phyloP scores from a whole-genome alignment of 2,797 vertebrate genomes.

The Artibeus lituratus region DNA sequence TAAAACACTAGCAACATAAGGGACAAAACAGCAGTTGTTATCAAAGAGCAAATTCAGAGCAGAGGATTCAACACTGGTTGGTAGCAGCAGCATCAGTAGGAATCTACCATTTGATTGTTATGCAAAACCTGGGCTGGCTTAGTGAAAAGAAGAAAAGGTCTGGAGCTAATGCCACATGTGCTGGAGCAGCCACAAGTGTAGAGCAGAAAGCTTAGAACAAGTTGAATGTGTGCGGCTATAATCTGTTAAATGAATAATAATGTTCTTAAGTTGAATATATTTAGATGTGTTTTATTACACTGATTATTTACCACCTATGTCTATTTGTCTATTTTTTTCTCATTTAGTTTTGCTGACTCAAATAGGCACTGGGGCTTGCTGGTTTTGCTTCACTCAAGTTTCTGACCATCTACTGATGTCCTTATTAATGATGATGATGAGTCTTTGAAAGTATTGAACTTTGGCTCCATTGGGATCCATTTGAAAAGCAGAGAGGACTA shows the following conservation, averaged over 20 bases:
- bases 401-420: neutral
- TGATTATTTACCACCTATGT: neutral
- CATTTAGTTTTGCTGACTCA: neutral
- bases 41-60: neutral
- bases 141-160: neutral
- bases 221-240: neutral
- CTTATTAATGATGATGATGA: neutral
- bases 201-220: neutral
- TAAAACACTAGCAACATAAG: neutral
- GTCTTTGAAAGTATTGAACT: neutral
- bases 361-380: neutral
- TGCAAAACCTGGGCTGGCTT: neutral
- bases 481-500: neutral
- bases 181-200: neutral
- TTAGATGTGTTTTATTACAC: neutral
- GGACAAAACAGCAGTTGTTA: neutral
- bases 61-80: neutral
- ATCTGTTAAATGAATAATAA: neutral
- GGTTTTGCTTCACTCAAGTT: neutral
- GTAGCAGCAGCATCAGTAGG: neutral
- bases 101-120: neutral
- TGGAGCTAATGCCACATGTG: neutral
- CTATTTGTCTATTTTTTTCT: neutral
- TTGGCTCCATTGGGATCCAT: neutral
- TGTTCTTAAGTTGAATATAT: neutral